Evolutionary conservation across 2,888 invertebrate species (phyloP).

Genomic region (Achlya flavicornis): DNA sequence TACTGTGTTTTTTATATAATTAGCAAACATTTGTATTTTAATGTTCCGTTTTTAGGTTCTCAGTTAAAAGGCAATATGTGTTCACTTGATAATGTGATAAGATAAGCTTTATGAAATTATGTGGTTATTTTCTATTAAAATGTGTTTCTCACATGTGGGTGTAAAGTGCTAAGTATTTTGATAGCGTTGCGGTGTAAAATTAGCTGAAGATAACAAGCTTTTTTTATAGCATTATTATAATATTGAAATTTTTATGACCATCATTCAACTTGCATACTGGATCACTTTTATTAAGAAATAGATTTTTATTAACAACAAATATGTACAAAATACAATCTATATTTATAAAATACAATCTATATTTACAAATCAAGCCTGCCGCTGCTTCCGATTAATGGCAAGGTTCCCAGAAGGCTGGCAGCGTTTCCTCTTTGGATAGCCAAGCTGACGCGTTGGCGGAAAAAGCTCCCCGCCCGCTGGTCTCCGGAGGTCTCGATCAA

Average conservation of each 20-base stretch:
- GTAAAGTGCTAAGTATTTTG: slow-evolving; percentile 6
- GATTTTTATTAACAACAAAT: no score
- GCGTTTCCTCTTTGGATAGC: no score
- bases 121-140: slow-evolving; percentile 24
- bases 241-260: background rate
- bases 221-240: background rate
- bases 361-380: no score
- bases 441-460: no score
- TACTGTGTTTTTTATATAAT: slow-evolving; percentile 47
- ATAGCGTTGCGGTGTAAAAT: background rate
- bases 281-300: no score
- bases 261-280: no score
- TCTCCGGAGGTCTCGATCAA: no score
- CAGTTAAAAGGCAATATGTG: slow-evolving; percentile 41
- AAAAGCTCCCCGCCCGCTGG: no score
- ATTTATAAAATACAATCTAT: no score
- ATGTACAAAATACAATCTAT: no score
- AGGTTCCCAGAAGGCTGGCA: no score
- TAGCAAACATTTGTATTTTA: slow-evolving; percentile 59
- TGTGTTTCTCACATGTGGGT: slow-evolving; percentile 17
- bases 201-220: background rate
- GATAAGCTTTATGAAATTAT: slow-evolving; percentile 38
- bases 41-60: slow-evolving; percentile 40
- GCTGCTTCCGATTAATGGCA: no score
- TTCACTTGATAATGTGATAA: slow-evolving; percentile 36